These are phyloP conservation scores for Aurelia aurita complex sp. Pacific DNA, from an alignment of 30 jellyfish, hydroid and myxozoan genomes.

Conservation along the genomic window DNA sequence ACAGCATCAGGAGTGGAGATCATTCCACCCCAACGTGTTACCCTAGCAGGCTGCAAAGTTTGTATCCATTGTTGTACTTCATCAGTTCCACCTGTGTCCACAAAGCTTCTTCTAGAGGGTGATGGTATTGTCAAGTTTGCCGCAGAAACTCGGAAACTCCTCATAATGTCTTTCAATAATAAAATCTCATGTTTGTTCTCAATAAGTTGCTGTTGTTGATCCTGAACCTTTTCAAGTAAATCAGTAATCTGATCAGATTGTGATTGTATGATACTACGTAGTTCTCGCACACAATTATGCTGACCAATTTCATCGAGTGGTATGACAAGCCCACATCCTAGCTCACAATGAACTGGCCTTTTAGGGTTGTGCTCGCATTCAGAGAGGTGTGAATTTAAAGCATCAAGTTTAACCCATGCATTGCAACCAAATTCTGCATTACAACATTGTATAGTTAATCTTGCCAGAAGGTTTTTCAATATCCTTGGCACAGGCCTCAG, in stretches of 20 bases:
- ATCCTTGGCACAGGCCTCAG: slow-evolving; percentile 96
- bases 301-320: slow-evolving; percentile 91
- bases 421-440: slow-evolving; percentile 91
- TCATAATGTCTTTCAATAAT: slow-evolving; percentile 82
- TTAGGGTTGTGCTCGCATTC: slow-evolving; percentile 97
- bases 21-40: slow-evolving; percentile 99
- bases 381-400: slow-evolving; percentile 72
- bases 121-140: slow-evolving; percentile 73
- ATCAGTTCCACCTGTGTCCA: slow-evolving; percentile 87
- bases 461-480: slow-evolving; percentile 85
- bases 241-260: slow-evolving; percentile 92
- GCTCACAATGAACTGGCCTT: slow-evolving; percentile 96
- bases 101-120: slow-evolving; percentile 78
- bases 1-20: slow-evolving; percentile 99
- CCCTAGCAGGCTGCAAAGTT: slow-evolving; percentile 93
- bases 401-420: slow-evolving; percentile 90
- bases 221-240: slow-evolving; percentile 82
- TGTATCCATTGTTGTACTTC: slow-evolving; percentile 98
- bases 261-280: slow-evolving; percentile 78
- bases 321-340: slow-evolving; percentile 92
- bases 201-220: slow-evolving; percentile 83
- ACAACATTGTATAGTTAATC: slow-evolving; percentile 86
- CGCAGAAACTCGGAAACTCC: slow-evolving; percentile 93
- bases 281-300: slow-evolving; percentile 94
- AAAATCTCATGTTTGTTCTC: slow-evolving; percentile 86